Evolutionary conservation across 2,888 invertebrate species (phyloP), one percentile per base, ranked within the genome.

Genomic region (Acronicta aceris): DNA sequence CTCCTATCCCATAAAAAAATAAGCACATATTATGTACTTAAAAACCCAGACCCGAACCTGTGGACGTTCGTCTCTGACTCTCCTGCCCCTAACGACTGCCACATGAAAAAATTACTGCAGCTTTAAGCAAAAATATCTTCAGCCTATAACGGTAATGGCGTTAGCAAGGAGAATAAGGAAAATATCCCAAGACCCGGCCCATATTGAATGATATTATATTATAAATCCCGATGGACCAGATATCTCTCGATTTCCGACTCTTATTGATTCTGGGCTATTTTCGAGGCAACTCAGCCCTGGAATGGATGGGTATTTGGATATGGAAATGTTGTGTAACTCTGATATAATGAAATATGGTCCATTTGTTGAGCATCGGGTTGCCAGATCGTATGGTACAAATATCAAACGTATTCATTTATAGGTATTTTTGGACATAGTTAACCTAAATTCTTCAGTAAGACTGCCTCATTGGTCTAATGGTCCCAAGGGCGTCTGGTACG

Each of bases 121-220:
- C 27, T 17, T 51, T 43, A 48, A 17, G 15, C 46, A 36, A 53
- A 71, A 66, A 57, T 64, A 65, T 56, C n/a, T 45, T 46, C 6
- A n/a, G 1, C 38, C 38, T 61, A 15, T 9, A 5, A 59, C 25
- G 48, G 58, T 67, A 64, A 74, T 75, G 55, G 59, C 59, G 42
- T 41, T 55, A 38, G 54, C 41, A 47, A 43, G 56, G 45, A 59
- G 61, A 54, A 59, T 43, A 43, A 59, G 59, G 55, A 72, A 72
- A 76, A 76, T 76, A 73, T 76, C 58, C 43, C 42, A 13, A 40
- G 56, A 53, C 60, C 47, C 40, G 16, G 51, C 15, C 47, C 63
- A 53, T 73, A 77, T 76, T 77, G 77, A 79, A 74, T 64, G 53
- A 74, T 79, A 76, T 77, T 61, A 76, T 79, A 79, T 76, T 76